Evolutionary conservation across 2,113 vertebrate genomes (phyloP), one percentile per base, ranked within the genome.

Genomic region (Hystrix cristata): DNA sequence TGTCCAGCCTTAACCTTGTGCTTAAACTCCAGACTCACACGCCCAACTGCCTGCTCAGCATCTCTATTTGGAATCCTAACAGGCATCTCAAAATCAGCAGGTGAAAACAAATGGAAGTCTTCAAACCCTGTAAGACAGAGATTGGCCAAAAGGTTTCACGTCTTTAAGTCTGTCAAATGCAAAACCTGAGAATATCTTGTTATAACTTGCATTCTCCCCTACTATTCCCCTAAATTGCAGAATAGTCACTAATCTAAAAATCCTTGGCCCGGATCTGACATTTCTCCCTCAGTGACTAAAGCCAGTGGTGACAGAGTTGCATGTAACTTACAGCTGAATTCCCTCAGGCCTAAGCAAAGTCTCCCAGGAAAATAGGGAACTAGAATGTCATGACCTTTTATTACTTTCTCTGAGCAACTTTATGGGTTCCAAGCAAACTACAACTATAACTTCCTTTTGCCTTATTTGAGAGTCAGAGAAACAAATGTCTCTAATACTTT

Each of bases 111-210:
- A 97, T 91, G 62, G 67, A 94, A 81, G 29, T 89, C 83, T 94
- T 80, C 31, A 83, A 97, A 65, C 55, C 51, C 46, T 67, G 48
- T 0, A 53, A 85, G 51, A 92, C 46, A 84, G 34, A 92, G 38
- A 91, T 43, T 89, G 57, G 43, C 79, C 84, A 95, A 85, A 91
- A 43, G 43, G n/a, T 71, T 53, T 93, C 62, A 72, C 23, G 8
- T 59, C 81, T 91, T 95, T 53, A 87, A 79, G 59, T 91, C 83
- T 83, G n/a, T 87, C 89, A 90, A 93, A 96, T 60, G n/a, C 60
- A 93, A 95, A 92, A 72, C n/a, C 29, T 29, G 81, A 92, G 53
- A 23, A 93, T 65, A 88, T 80, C 91, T 93, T 87, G 19, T 34
- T 84, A 60, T 53, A 69, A 48, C 19, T 29, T 80, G 10, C 48